Evolutionary conservation across 2,113 vertebrate species (phyloP).

Genomic region (Callorhinus ursinus): DNA sequence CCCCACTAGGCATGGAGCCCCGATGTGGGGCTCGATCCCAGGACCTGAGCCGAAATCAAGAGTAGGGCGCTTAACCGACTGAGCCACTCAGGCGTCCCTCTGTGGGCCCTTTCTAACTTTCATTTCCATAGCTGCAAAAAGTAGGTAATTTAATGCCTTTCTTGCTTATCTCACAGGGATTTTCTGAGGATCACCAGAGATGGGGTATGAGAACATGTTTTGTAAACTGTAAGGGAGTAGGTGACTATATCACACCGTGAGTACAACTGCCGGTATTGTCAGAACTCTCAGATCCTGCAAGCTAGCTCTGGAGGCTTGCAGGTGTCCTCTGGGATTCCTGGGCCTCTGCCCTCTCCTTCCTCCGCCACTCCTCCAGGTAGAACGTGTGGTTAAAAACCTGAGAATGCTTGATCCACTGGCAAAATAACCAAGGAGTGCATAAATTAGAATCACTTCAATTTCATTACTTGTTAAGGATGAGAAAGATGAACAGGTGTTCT

Average conservation of each 20-base stretch:
- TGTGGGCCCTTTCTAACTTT: neutral
- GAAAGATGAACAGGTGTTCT: neutral
- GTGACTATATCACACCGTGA: neutral
- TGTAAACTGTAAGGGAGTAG: neutral
- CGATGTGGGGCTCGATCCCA: neutral
- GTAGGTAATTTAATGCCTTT: neutral
- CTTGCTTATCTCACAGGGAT: neutral
- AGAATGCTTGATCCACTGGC: neutral
- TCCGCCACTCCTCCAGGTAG: neutral
- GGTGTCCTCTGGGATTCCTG: neutral
- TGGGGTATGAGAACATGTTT: rapidly evolving
- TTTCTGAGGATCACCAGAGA: neutral
- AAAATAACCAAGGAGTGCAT: neutral
- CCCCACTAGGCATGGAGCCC: neutral
- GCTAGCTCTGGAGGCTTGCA: neutral
- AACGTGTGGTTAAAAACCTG: neutral
- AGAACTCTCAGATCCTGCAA: neutral
- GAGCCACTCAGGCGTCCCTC: neutral
- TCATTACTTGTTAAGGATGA: neutral
- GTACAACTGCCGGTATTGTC: neutral
- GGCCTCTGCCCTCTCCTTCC: neutral
- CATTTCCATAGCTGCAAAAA: neutral
- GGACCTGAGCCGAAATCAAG: neutral
- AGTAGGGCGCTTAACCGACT: neutral
- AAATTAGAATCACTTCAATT: neutral